A percentile compares a stretch with the other conserved stretches of the same genome.
Conservation (phyloP, 2,888 invertebrate genomes). For the Acanthosepion pharaonis region DNA sequence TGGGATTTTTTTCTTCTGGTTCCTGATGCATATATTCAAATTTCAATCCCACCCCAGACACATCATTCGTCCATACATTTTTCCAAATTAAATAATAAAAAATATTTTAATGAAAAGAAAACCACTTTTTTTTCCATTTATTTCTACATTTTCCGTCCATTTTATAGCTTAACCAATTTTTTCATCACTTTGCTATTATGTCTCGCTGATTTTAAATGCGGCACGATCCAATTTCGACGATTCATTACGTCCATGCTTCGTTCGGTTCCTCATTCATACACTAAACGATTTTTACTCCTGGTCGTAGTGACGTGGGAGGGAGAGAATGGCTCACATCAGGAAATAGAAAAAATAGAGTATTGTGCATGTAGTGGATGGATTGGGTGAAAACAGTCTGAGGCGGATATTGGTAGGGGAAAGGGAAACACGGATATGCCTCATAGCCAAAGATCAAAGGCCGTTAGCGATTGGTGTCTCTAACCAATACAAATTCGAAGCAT, state of each 20-base stretch:
- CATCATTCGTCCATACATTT: too few species aligned
- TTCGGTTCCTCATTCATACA: neutral
- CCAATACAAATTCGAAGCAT: too few species aligned
- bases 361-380: neutral
- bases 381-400: neutral
- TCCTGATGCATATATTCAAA: too few species aligned
- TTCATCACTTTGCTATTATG: neutral
- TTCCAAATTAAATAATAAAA: too few species aligned
- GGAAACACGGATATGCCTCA: too few species aligned
- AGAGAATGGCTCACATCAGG: neutral
- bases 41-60: too few species aligned
- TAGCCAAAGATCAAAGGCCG: too few species aligned
- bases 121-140: too few species aligned
- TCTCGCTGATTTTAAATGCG: neutral
- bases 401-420: neutral
- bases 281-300: neutral
- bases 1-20: too few species aligned
- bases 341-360: neutral
- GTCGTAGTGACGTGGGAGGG: neutral
- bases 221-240: neutral
- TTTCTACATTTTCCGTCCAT: too few species aligned
- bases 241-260: neutral
- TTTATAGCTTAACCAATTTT: neutral
- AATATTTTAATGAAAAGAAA: too few species aligned
- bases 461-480: too few species aligned